Evolutionary conservation across 2,797 vertebrate genomes (phyloP).

Genomic region (Sebastes variabilis): DNA sequence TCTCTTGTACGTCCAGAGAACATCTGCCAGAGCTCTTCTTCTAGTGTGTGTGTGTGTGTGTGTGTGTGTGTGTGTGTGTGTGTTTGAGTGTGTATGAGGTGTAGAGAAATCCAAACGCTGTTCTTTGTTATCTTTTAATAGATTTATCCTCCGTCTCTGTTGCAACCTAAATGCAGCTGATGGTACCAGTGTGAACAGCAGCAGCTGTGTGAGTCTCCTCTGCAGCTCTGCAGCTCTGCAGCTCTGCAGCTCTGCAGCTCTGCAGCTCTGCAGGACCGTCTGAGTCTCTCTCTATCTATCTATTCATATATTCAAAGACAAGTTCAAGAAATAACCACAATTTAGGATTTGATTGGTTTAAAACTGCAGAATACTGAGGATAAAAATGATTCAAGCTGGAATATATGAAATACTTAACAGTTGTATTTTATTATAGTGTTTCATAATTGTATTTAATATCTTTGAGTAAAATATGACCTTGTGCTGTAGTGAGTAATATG

Average conservation of each 20-base stretch:
- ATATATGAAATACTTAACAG: background rate
- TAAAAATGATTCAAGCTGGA: background rate
- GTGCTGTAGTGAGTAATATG: slow-evolving; percentile 24
- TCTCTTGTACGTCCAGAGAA: slow-evolving; percentile 82
- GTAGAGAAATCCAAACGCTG: slow-evolving; percentile 80
- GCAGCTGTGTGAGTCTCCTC: slow-evolving; percentile 48
- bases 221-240: background rate
- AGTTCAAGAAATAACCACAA: slow-evolving; percentile 1
- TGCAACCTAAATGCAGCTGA: slow-evolving; percentile 87
- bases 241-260: background rate
- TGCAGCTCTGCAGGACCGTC: slow-evolving; percentile 65
- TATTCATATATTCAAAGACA: background rate
- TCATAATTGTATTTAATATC: background rate
- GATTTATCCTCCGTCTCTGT: slow-evolving; percentile 84
- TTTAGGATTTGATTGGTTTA: background rate
- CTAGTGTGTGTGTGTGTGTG: background rate
- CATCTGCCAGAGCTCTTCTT: slow-evolving; percentile 49
- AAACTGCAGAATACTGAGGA: background rate
- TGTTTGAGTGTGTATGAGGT: rapidly evolving
- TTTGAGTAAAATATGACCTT: background rate
- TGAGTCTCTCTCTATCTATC: background rate
- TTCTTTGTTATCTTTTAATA: slow-evolving; percentile 85
- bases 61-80: too few relatives aligned
- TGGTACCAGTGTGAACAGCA: slow-evolving; percentile 69
- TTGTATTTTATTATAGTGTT: background rate